Evolutionary conservation across 2,113 vertebrate genomes (phyloP).

Genomic region (Bothrops jararaca): DNA sequence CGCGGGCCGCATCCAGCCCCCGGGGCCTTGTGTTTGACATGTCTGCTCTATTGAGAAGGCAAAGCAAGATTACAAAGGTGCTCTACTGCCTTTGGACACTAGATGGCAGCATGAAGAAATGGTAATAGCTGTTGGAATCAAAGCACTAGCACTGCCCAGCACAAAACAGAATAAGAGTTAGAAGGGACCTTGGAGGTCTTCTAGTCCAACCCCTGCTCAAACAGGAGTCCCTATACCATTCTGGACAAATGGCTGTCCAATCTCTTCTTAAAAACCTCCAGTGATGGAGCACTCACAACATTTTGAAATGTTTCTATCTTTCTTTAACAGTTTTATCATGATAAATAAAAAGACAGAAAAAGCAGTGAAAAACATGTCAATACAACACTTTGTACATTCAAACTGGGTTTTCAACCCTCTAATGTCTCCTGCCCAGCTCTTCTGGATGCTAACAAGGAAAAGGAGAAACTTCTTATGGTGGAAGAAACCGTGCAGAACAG

Average conservation of each 20-base stretch:
- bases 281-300: background rate
- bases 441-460: background rate
- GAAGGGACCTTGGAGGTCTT: background rate
- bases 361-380: background rate
- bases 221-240: background rate
- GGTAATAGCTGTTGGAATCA: background rate
- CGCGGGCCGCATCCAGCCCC: no score
- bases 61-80: background rate
- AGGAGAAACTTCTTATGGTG: no score
- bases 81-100: background rate
- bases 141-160: background rate
- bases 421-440: background rate
- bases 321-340: background rate
- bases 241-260: no score
- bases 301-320: background rate
- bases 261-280: background rate
- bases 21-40: no score
- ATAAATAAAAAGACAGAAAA: background rate
- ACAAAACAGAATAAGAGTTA: background rate
- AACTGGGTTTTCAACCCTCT: background rate
- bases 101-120: background rate
- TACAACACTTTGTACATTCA: background rate
- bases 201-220: background rate
- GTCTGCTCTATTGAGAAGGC: background rate
- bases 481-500: background rate